Base-by-base conservation (phyloP, 2,113 vertebrate genomes). In the Mus spicilegus region DNA sequence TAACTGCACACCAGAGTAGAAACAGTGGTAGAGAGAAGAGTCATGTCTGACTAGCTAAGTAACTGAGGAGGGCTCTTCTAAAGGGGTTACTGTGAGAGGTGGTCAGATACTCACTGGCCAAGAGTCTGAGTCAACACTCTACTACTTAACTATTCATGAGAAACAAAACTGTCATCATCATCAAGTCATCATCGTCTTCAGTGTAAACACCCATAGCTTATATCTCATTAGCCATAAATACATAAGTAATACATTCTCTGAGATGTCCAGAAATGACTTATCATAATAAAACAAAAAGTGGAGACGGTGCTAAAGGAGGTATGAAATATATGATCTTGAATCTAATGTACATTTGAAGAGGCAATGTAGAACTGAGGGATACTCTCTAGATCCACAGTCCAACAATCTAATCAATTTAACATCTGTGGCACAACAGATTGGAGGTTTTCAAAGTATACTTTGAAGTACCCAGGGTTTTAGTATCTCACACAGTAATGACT, bases 151-250 rank as follows among this genome's bases (percentile, higher is more conserved):
- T 72, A 56, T 11, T 39, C 36, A 2, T 49, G 5, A 95, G 4
- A 81, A 30, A 61, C 85, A 70, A 65, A 87, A 84, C 39, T 3
- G 63, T 51, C 20, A 46, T 69, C 20, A 69, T 49, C 77, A 80
- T 13, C 58, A 63, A 5, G 72, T 46, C 72, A 88, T 56, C 67
- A 70, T 13, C 63, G 1, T 46, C 20, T 65, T 75, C 26, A 75
- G 3, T 10, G 42, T 26, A 70, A 3, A 87, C 24, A 58, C 1
- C 69, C 13, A 87, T n/a, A 36, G 13, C 84, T 87, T 51, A 67
- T 87, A 75, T 10, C 46, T 90, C 36, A 92, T 93, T 87, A 82
- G 69, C 67, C 26, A 65, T n/a, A 81, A 94, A 76, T 78, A 75
- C 49, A 49, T 49, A 49, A 49, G 49, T 49, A 49, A 49, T 49